A percentile compares a stretch with the other conserved stretches of the same genome.
Evolutionary conservation across 1,140 invertebrate genomes (phyloP).

Genomic region (Tetramorium parvispinum): DNA sequence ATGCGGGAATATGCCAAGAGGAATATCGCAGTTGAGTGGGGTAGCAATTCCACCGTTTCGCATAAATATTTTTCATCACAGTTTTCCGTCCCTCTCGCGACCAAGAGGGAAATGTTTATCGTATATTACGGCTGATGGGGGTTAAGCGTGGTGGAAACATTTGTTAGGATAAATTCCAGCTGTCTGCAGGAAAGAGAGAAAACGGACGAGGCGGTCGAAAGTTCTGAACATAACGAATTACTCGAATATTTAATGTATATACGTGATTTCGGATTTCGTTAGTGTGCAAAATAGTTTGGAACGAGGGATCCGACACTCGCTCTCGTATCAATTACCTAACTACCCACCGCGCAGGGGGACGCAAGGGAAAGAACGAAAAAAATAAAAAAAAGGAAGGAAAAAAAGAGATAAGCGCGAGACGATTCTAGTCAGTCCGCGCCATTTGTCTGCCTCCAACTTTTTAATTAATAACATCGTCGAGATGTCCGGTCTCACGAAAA

Average conservation of each 20-base stretch:
- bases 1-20: slow-evolving; percentile 33
- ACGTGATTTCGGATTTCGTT: slow-evolving; percentile 79
- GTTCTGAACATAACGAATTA: slow-evolving; percentile 83
- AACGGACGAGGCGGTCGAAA: slow-evolving; percentile 64
- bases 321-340: slow-evolving; percentile 78
- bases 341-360: slow-evolving; percentile 29
- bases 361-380: slow-evolving; percentile 58
- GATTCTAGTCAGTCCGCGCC: slow-evolving; percentile 71
- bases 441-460: slow-evolving; percentile 82
- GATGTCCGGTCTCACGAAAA: slow-evolving; percentile 46
- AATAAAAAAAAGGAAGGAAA: slow-evolving; percentile 10
- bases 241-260: slow-evolving; percentile 82
- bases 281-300: slow-evolving; percentile 76
- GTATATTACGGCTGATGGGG: slow-evolving; percentile 76
- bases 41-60: slow-evolving; percentile 46
- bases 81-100: slow-evolving; percentile 52
- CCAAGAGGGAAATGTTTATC: slow-evolving; percentile 78
- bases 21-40: slow-evolving; percentile 38
- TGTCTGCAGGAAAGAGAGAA: slow-evolving; percentile 73
- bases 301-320: slow-evolving; percentile 65
- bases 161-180: slow-evolving; percentile 83
- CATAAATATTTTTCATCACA: slow-evolving; percentile 72
- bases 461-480: slow-evolving; percentile 81
- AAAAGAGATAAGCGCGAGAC: slow-evolving; percentile 31
- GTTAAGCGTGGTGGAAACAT: slow-evolving; percentile 72